Base-by-base conservation (phyloP, 2,113 vertebrate genomes). In the Hassar affinis region DNA sequence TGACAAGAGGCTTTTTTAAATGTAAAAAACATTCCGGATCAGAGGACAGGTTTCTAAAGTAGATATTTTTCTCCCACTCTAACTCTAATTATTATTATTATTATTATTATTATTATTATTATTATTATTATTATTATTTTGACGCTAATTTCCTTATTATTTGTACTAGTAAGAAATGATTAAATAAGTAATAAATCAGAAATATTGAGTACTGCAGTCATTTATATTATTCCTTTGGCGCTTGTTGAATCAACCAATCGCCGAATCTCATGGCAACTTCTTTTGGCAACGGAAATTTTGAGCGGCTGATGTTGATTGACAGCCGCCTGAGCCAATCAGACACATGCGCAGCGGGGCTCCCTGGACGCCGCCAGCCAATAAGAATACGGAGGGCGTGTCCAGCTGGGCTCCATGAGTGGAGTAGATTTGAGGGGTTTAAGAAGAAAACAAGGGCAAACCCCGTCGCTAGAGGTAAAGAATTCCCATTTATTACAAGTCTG, bases 271-370 rank as follows among this genome's bases (percentile, higher is more conserved):
- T 81, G 78, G 64, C 64, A 47, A 90, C 92, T 93, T 93, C 90
- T 91, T 93, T 92, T 92, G 91, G 91, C 91, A 91, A 92, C 91
- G 91, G 93, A 94, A 92, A 92, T 93, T 92, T 93, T 91, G 80
- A 90, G 87, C 88, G 91, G 92, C 92, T 91, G 78, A 75, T 56
- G 84, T 87, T 90, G 91, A 92, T 88, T 90, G 91, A 89, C 92
- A 91, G 88, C 86, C 76, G 85, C 62, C 84, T 69, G 10, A 15
- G 49, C 93, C 91, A 93, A 89, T 93, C 54, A 85, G 10, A 89
- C 88, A 86, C 87, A 78, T 2, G 54, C 78, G 89, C 90, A 81
- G 75, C 89, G 45, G 45, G 76, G 11, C 79, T n/a, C 82, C 4
- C 90, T 84, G 86, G 87, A 91, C 72, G 72, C 18, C 3, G 27